Conservation (phyloP, 1,140 invertebrate species). For the Globodera ellingtonae region DNA sequence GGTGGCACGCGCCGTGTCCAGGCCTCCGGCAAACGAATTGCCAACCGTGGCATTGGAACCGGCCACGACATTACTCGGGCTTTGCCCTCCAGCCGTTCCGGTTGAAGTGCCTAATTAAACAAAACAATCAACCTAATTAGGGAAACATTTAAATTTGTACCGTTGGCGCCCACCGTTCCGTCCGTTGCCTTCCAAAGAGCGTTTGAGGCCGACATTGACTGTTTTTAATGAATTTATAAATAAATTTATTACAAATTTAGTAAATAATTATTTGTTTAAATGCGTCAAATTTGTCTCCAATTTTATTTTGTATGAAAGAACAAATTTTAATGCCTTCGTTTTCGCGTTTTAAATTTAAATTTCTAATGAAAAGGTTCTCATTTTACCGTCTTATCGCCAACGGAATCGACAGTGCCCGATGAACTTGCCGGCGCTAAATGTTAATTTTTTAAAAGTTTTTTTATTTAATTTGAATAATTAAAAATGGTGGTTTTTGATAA, state of each 20-base stretch:
- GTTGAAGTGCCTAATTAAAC: slow-evolving; percentile 6
- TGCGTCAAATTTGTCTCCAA: too few species aligned
- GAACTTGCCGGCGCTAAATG: neutral
- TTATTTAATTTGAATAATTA: too few species aligned
- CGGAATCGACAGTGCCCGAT: neutral
- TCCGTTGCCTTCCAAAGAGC: slow-evolving; percentile 20
- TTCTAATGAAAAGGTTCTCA: neutral
- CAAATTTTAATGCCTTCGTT: too few species aligned
- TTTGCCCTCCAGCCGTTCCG: neutral
- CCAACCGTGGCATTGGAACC: slow-evolving; percentile 20
- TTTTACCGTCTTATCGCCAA: neutral
- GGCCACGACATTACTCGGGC: slow-evolving; percentile 1
- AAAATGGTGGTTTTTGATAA: neutral
- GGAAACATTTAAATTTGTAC: slow-evolving; percentile 11
- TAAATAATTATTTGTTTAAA: too few species aligned
- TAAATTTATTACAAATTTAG: neutral
- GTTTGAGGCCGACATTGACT: slow-evolving; percentile 22
- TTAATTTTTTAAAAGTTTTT: neutral
- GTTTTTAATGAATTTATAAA: neutral
- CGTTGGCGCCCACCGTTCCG: slow-evolving; percentile 17
- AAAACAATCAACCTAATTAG: neutral
- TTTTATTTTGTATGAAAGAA: too few species aligned
- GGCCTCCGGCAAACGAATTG: neutral
- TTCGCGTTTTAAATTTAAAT: too few species aligned
- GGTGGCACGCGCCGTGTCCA: neutral